phyloP scores from a whole-genome alignment of 2,113 vertebrate genomes.

The Hoplias malabaricus region DNA sequence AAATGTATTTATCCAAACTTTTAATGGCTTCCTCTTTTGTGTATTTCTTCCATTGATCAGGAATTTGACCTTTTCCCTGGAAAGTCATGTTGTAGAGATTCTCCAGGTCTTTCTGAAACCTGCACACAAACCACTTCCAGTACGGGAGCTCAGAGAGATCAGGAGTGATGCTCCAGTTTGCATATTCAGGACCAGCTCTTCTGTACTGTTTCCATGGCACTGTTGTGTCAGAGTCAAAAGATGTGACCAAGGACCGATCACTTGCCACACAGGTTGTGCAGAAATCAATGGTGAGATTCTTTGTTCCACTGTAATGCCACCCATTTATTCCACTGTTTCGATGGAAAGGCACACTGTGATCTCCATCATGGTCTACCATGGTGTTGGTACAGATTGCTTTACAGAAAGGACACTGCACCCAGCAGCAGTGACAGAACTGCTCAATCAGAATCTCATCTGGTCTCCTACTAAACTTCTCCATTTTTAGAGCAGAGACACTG shows the following conservation, averaged over 20 bases:
- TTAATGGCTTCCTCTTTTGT: background rate
- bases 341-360: conserved; percentile 20
- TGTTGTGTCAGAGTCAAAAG: background rate
- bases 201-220: background rate
- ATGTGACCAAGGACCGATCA: background rate
- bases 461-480: background rate
- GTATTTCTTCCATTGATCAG: background rate
- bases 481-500: background rate
- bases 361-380: conserved; percentile 15
- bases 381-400: conserved; percentile 40
- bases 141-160: background rate
- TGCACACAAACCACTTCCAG: conserved; percentile 24
- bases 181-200: background rate
- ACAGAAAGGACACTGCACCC: conserved; percentile 47
- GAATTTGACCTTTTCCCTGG: background rate
- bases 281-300: background rate
- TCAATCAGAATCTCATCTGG: conserved; percentile 39
- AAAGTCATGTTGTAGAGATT: background rate
- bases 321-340: background rate
- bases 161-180: background rate
- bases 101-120: conserved; percentile 8
- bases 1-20: background rate
- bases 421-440: conserved; percentile 41
- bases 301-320: background rate
- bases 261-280: background rate